Base-by-base conservation (phyloP, 2,888 invertebrate species). In the Noctua fimbriata region DNA sequence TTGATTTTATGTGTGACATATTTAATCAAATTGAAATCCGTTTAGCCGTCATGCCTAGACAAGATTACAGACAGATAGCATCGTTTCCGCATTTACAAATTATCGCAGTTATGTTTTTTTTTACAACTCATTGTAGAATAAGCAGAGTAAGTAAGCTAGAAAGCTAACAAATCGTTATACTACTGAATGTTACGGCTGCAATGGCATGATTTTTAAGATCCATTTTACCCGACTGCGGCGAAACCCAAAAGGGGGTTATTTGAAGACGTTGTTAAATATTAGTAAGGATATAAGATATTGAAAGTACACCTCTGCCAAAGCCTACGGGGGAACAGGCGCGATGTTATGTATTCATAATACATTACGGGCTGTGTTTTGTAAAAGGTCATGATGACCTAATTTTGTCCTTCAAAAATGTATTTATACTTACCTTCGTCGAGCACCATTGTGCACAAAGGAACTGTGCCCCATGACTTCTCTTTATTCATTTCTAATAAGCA, bases 401-500 rank as follows among this genome's bases (percentile, higher is more conserved):
- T 67, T 52, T 60, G 75, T 60, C 47, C 47, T 69, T 63, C 36
- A 80, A 80, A 66, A 32, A 14, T 52, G 67, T 36, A 55, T 73
- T 52, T 52, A 28, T 58, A 41, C 21, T 47, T 65, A 74, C 55
- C 47, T 63, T 72, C 82, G 71, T 77, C n/a, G 69, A 41, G 60
- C 55, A 67, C 32, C 58, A 55, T 73, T 58, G 36, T 72, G 41
- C 36, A 1, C 36, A 77, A 69, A 66, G 44, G 60, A 28, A 49
- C 55, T 63, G 6, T 69, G 21, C 47, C n/a, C 60, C 69, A 67
- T 58, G 72, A 16, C 2, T 9, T 66, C 60, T 52, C 76, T 69
- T 73, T 66, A 75, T 73, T 75, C 69, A 69, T 76, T 60, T 66
- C 24, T 69, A 77, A 79, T 65, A 82, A 70, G 77, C 73, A 75